phyloP scores from a whole-genome alignment of 2,888 invertebrate genomes.

The Hedya salicella region DNA sequence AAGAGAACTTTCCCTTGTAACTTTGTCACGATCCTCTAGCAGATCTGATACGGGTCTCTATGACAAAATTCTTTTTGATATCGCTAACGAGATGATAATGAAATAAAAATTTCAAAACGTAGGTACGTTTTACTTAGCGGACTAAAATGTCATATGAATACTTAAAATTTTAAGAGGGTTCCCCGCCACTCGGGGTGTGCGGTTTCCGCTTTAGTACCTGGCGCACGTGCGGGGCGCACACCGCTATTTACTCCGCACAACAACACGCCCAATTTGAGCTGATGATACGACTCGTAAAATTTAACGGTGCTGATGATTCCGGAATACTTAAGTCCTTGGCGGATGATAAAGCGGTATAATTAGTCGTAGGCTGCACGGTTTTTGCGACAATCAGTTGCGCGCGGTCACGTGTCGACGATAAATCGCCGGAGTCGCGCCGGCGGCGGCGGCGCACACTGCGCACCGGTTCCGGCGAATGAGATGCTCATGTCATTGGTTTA shows the following conservation, averaged over 20 bases:
- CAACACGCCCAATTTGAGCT: slow-evolving; percentile 4
- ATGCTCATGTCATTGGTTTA: no score
- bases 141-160: slow-evolving; percentile 5
- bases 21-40: slow-evolving; percentile 8
- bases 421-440: slow-evolving; percentile 40
- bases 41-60: slow-evolving; percentile 10
- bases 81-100: not conserved
- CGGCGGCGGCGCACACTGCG: slow-evolving; percentile 19
- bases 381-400: slow-evolving; percentile 29
- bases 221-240: not conserved
- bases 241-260: not conserved
- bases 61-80: not conserved
- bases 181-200: not conserved
- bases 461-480: not conserved
- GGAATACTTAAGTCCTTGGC: slow-evolving; percentile 21
- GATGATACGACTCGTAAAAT: slow-evolving; percentile 28
- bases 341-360: slow-evolving; percentile 34
- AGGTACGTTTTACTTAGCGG: slow-evolving; percentile 1
- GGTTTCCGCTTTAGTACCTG: not conserved
- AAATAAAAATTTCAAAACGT: slow-evolving; percentile 1
- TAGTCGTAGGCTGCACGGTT: slow-evolving; percentile 29
- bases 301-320: slow-evolving; percentile 16
- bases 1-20: slow-evolving; percentile 5
- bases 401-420: slow-evolving; percentile 47
- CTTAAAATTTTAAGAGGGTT: slow-evolving; percentile 12